Evolutionary conservation across 2,113 vertebrate genomes (phyloP).

Genomic region (Nesogale talazaci): DNA sequence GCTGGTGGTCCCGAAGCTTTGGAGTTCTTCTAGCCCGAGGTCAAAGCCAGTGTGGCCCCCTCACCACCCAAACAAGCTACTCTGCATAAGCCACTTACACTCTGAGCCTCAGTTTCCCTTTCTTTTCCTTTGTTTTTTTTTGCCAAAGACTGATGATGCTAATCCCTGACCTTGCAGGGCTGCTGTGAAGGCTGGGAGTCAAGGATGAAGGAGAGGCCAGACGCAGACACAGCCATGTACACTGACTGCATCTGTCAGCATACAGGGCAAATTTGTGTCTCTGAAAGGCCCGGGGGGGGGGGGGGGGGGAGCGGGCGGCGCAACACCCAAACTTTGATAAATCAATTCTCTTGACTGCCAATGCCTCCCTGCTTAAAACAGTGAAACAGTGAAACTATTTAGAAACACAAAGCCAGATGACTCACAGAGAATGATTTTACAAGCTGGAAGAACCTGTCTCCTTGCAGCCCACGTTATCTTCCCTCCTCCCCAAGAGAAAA

Average conservation of each 20-base stretch:
- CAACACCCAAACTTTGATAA: conserved; percentile 9
- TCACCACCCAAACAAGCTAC: neutral
- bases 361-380: conserved; percentile 34
- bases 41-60: neutral
- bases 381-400: conserved; percentile 15
- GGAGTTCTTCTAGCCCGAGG: neutral
- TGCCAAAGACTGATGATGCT: neutral
- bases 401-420: conserved; percentile 45
- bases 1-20: neutral
- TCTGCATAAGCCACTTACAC: neutral
- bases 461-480: neutral
- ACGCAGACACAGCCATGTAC: neutral
- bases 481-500: conserved; percentile 31
- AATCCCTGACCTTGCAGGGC: neutral
- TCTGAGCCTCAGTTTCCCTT: neutral
- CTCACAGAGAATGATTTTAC: conserved; percentile 63
- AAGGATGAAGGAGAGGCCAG: neutral
- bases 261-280: neutral
- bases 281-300: neutral
- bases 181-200: neutral
- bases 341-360: neutral
- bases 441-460: conserved; percentile 74
- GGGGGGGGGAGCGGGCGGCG: neutral
- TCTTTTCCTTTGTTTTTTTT: neutral
- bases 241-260: neutral